Percentiles rank a stretch among this genome's conserved stretches.
Evolutionary conservation across 2,888 invertebrate genomes (phyloP).

Genomic region (Caenorhabditis virilis): DNA sequence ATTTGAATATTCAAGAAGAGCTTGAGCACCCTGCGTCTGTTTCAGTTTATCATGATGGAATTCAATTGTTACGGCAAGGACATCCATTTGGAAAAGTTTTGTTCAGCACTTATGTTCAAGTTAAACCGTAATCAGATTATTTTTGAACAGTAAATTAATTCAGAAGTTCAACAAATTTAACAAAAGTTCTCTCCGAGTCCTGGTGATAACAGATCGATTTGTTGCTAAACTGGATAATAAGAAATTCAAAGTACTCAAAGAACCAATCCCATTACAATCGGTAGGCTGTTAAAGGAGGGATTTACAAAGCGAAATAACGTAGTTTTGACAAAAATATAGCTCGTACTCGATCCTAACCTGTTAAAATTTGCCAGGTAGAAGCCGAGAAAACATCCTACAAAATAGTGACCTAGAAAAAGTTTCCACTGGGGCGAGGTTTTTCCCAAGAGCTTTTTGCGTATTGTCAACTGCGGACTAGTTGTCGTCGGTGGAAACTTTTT

Average conservation of each 20-base stretch:
- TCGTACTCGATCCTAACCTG: no score
- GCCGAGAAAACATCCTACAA: no score
- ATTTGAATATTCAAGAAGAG: slow-evolving; percentile 74
- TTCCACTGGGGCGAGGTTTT: no score
- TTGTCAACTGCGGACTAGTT: no score
- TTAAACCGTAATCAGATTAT: neutral
- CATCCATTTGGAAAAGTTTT: slow-evolving; percentile 55
- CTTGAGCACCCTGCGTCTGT: slow-evolving; percentile 27
- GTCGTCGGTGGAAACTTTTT: no score
- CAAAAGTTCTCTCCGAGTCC: slow-evolving; percentile 70
- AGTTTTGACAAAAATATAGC: no score
- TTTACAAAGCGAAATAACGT: no score
- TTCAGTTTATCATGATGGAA: slow-evolving; percentile 43
- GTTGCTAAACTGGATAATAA: slow-evolving; percentile 72
- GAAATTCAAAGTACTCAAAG: slow-evolving; percentile 70
- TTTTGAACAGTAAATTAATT: neutral
- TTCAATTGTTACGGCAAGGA: slow-evolving; percentile 35
- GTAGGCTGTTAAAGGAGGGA: no score
- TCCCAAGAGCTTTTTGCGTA: no score
- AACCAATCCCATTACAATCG: slow-evolving; percentile 62
- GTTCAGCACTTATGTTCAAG: slow-evolving; percentile 55
- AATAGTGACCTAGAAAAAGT: no score
- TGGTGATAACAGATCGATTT: slow-evolving; percentile 71
- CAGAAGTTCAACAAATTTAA: slow-evolving; percentile 71
- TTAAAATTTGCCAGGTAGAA: no score